Evolutionary conservation across 2,797 vertebrate species (phyloP).

Genomic region (Neoniphon sammara): DNA sequence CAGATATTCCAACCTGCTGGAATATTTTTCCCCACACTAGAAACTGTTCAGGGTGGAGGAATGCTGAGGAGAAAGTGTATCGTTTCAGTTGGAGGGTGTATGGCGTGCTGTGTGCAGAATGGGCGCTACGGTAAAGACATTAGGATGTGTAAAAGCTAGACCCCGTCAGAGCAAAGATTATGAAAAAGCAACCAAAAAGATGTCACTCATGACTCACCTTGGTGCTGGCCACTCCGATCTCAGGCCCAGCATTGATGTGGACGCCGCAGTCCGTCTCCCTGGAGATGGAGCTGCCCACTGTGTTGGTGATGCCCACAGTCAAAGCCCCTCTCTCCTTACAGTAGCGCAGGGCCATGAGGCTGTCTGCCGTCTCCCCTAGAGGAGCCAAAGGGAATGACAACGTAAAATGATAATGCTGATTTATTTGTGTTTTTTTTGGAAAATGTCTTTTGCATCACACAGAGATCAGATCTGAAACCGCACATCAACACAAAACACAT

Average conservation of each 20-base stretch:
- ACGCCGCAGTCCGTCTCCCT: slow-evolving; percentile 97
- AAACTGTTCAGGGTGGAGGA: not conserved
- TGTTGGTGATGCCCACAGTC: slow-evolving; percentile 97
- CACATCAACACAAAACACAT: slow-evolving; percentile 3
- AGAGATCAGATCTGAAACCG: slow-evolving; percentile 24
- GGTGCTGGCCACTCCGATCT: slow-evolving; percentile 97
- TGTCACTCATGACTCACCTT: slow-evolving; percentile 82
- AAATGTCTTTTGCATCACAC: slow-evolving; percentile 17
- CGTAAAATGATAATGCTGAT: slow-evolving; percentile 18
- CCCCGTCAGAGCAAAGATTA: not conserved
- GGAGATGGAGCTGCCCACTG: slow-evolving; percentile 97
- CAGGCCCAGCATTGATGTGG: slow-evolving; percentile 98
- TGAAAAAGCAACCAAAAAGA: not conserved
- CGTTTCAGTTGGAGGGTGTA: not conserved
- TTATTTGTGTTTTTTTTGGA: slow-evolving; percentile 25
- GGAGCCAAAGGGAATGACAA: slow-evolving; percentile 20
- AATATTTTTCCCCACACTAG: not conserved
- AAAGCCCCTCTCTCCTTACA: slow-evolving; percentile 96
- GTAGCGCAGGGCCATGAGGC: slow-evolving; percentile 93
- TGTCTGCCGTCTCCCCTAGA: slow-evolving; percentile 96
- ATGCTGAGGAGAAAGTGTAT: slow-evolving; percentile 1
- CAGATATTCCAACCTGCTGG: slow-evolving; percentile 7
- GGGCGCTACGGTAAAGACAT: slow-evolving; percentile 6
- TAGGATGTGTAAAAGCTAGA: not conserved
- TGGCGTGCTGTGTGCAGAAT: not conserved